A percentile compares a stretch with the other conserved stretches of the same genome.
Conservation (phyloP, 2,113 vertebrate genomes). For the Dermatemys mawii region DNA sequence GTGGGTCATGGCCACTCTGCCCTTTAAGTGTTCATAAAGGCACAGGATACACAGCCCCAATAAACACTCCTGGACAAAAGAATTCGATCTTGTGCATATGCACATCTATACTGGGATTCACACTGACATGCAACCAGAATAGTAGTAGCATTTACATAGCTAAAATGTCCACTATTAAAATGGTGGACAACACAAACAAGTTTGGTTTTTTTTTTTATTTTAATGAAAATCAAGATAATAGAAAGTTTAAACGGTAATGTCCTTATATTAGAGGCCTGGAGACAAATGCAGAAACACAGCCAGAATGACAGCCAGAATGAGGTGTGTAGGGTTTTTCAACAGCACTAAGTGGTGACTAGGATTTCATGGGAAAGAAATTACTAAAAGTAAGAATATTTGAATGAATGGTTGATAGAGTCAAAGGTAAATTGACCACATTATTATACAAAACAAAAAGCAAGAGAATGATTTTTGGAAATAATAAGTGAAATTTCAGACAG, state of each 20-base stretch:
- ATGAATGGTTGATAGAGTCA: background rate
- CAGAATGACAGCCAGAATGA: background rate
- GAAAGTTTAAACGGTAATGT: background rate
- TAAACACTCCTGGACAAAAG: background rate
- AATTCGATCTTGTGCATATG: background rate
- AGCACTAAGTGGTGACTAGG: background rate
- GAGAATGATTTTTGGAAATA: background rate
- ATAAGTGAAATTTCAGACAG: background rate
- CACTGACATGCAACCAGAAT: background rate
- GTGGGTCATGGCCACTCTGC: background rate
- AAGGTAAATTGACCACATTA: background rate
- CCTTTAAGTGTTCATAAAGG: background rate
- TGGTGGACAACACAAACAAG: background rate
- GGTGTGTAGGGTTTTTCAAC: background rate
- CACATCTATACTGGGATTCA: background rate
- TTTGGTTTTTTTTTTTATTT: fast-evolving
- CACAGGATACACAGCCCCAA: background rate
- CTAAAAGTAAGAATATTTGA: background rate
- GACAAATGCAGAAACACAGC: fast-evolving
- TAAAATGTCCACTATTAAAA: background rate
- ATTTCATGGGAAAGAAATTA: background rate
- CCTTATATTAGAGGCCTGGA: fast-evolving
- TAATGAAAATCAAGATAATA: background rate
- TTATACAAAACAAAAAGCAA: background rate
- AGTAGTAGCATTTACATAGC: background rate